These are phyloP conservation scores for Etheostoma nigrum DNA, from an alignment of 2,797 vertebrate genomes.

Conservation along the genomic window DNA sequence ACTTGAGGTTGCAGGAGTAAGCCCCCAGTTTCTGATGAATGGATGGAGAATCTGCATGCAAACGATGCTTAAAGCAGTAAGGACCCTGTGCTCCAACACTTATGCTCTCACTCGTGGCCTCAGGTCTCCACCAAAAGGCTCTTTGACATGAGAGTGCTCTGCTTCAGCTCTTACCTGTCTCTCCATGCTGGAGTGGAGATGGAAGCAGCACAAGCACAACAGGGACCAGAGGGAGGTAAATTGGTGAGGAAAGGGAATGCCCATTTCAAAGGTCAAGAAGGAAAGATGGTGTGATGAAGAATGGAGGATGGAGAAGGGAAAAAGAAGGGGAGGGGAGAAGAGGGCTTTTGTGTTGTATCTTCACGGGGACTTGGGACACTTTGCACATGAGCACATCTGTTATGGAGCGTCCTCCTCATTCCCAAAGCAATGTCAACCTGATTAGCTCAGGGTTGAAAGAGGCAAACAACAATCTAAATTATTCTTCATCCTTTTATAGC, in stretches of 20 bases:
- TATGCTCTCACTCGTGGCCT: constrained; percentile 61
- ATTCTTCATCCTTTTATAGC: constrained; percentile 87
- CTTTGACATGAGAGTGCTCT: constrained; percentile 92
- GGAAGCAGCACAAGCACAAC: constrained; percentile 69
- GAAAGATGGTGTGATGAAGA: constrained; percentile 73
- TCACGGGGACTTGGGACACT: constrained; percentile 74
- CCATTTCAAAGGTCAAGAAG: constrained; percentile 82
- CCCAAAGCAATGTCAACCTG: constrained; percentile 86
- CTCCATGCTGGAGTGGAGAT: constrained; percentile 76
- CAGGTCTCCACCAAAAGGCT: constrained; percentile 90
- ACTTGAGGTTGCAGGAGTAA: constrained; percentile 39
- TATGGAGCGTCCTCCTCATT: constrained; percentile 75
- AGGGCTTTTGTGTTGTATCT: constrained; percentile 66
- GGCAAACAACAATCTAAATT: constrained; percentile 84
- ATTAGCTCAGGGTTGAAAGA: constrained; percentile 84
- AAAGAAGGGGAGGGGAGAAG: constrained; percentile 36
- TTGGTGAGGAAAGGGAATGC: constrained; percentile 81
- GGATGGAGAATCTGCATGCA: constrained; percentile 91
- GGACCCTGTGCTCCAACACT: constrained; percentile 48
- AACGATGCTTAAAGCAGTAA: constrained; percentile 89
- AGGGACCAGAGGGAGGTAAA: constrained; percentile 77
- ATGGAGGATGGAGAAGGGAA: constrained; percentile 52
- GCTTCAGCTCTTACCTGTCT: constrained; percentile 88
- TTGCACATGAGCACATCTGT: constrained; percentile 83
- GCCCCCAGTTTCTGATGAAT: constrained; percentile 83